Percentiles rank a stretch among this genome's conserved stretches.
phyloP scores from a whole-genome alignment of 2,113 vertebrate genomes.

The Grus americana region DNA sequence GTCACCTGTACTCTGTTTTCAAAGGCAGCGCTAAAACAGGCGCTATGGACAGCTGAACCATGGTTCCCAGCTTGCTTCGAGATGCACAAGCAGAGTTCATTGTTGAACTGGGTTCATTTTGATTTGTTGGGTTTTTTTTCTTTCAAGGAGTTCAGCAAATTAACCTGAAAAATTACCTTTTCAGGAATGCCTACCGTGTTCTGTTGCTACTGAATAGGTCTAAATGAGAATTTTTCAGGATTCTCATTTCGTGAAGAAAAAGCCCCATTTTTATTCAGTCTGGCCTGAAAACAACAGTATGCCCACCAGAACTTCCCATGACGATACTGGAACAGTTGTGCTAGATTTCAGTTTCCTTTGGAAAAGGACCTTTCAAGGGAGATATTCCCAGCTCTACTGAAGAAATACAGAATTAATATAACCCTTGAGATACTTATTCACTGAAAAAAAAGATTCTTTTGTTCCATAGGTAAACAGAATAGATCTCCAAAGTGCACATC shows the following conservation, averaged over 20 bases:
- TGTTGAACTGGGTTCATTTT: neutral
- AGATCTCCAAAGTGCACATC: neutral
- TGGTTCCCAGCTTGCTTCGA: neutral
- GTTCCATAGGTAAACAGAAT: neutral
- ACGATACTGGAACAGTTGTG: neutral
- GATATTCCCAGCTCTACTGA: neutral
- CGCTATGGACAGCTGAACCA: neutral
- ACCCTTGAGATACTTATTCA: neutral
- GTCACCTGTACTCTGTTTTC: neutral
- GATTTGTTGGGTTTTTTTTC: neutral
- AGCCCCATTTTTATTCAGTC: neutral
- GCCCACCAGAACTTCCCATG: neutral
- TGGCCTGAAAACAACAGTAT: neutral
- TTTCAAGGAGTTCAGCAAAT: neutral
- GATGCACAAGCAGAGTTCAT: neutral
- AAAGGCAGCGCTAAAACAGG: neutral
- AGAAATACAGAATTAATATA: constrained; percentile 2
- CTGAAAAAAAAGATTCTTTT: neutral
- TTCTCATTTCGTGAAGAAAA: neutral
- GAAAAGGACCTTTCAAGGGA: constrained; percentile 3
- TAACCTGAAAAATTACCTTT: neutral
- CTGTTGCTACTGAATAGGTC: neutral
- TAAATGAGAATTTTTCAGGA: neutral
- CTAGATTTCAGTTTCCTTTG: neutral
- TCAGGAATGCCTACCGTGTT: neutral